Base-by-base conservation (phyloP, 2,888 invertebrate genomes). In the Dascillus cervinus region DNA sequence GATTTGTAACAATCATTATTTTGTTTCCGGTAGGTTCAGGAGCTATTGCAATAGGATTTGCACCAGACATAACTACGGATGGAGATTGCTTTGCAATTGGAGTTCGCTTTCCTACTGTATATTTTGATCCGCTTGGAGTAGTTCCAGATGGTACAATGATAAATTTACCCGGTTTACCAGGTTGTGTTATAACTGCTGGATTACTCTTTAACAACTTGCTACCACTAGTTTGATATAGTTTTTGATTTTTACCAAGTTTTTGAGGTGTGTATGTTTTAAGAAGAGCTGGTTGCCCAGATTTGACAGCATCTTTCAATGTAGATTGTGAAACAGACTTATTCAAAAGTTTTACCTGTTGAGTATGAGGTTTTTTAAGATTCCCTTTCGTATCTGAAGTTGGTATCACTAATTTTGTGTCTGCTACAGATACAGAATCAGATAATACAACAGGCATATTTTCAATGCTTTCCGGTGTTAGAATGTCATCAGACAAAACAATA, bases 401-500 rank as follows among this genome's bases (percentile, higher is more conserved):
- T 14, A 29, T 13, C 22, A 11, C n/a, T n/a, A n/a, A n/a, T n/a
- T n/a, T n/a, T 14, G 55, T 52, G n/a, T 26, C 20, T 11, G 5
- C 6, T 23, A 31, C 9, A 28, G 13, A 12, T 12, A 11, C 13
- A 4, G 60, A 10, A 23, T 52, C 51, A 6, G 67, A 63, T 42
- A 69, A 60, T 1, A 77, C 72, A 15, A 79, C 71, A 0, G 80
- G 79, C 72, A 80, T 75, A 51, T 77, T 77, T 46, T 80, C 78
- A 29, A 80, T 75, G 48, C 64, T 77, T 51, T 80, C 80, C 1
- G 79, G 72, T 1, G 77, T 77, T 34, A 81, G 59, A 21, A 77
- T 71, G 47, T 82, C 81, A 45, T 82, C 82, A 15, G 79, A 78
- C 22, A 83, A 58, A 3, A 83, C 79, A 39, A 83, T 79, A 1